These are phyloP conservation scores for Scaptomyza cyrtandrae DNA, from an alignment of 2,888 invertebrate species.

Conservation along the genomic window DNA sequence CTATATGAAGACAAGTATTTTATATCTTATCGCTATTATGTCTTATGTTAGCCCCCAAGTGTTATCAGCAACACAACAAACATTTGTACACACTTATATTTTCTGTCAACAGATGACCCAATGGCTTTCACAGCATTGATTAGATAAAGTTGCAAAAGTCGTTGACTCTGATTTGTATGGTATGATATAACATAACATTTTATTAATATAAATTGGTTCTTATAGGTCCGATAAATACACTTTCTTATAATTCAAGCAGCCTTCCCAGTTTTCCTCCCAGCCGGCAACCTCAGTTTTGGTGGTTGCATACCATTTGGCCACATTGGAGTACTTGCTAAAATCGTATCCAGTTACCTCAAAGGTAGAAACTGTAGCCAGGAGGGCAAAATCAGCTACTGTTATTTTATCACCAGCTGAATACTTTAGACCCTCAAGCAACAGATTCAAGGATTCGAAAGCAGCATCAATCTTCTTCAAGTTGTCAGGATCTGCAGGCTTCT, in stretches of 20 bases:
- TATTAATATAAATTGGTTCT: not conserved
- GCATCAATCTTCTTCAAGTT: constrained; percentile 89
- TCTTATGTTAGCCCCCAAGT: not conserved
- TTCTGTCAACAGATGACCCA: constrained; percentile 10
- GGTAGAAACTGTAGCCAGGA: constrained; percentile 89
- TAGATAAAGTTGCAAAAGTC: constrained; percentile 13
- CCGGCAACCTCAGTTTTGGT: constrained; percentile 86
- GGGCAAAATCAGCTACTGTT: constrained; percentile 90
- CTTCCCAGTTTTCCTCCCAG: constrained; percentile 86
- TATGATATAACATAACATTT: not conserved
- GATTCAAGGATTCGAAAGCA: constrained; percentile 89
- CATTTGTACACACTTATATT: not conserved
- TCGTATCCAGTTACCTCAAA: constrained; percentile 88
- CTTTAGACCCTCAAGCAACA: constrained; percentile 88
- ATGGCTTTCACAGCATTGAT: constrained; percentile 27
- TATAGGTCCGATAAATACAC: constrained; percentile 35
- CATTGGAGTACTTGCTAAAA: constrained; percentile 88
- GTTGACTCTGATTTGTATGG: constrained; percentile 39
- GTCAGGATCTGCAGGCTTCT: constrained; percentile 87
- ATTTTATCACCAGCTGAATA: constrained; percentile 88
- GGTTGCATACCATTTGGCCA: constrained; percentile 87
- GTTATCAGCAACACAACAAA: not conserved
- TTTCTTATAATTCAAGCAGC: constrained; percentile 68
- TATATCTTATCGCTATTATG: constrained; percentile 27
- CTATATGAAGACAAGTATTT: not conserved